Evolutionary conservation across 92 coral and sea anemone genomes (phyloP).

Genomic region (Paragorgia papillata): DNA sequence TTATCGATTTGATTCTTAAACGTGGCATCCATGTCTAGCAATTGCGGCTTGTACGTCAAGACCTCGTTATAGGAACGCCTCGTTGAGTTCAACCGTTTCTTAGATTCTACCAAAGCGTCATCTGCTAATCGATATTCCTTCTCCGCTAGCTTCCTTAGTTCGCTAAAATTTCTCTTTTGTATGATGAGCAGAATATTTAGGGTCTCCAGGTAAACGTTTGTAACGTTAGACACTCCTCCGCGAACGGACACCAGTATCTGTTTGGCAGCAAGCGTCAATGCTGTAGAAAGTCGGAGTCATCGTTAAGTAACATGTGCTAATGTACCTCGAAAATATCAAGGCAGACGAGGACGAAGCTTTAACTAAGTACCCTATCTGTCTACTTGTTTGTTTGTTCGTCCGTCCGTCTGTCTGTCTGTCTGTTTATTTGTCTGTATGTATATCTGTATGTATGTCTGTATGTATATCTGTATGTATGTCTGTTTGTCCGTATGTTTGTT

Average conservation of each 20-base stretch:
- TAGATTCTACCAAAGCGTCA: not conserved
- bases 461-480: too few relatives aligned
- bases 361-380: too few relatives aligned
- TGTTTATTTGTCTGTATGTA: too few relatives aligned
- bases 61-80: not conserved
- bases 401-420: too few relatives aligned
- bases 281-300: conserved; percentile 7
- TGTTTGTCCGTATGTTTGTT: too few relatives aligned
- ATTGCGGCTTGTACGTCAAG: not conserved
- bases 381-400: too few relatives aligned
- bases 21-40: not conserved
- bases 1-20: conserved; percentile 10
- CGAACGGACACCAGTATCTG: conserved; percentile 3
- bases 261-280: not conserved
- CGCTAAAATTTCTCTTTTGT: conserved; percentile 17
- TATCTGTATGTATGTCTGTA: too few relatives aligned
- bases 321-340: too few relatives aligned
- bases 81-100: not conserved
- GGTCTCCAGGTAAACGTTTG: not conserved
- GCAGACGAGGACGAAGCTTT: too few relatives aligned
- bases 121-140: not conserved
- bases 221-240: not conserved
- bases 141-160: conserved; percentile 19
- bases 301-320: too few relatives aligned
- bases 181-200: conserved; percentile 9